These are phyloP conservation scores for Laticauda colubrina DNA, from an alignment of 2,113 vertebrate species.

Conservation along the genomic window DNA sequence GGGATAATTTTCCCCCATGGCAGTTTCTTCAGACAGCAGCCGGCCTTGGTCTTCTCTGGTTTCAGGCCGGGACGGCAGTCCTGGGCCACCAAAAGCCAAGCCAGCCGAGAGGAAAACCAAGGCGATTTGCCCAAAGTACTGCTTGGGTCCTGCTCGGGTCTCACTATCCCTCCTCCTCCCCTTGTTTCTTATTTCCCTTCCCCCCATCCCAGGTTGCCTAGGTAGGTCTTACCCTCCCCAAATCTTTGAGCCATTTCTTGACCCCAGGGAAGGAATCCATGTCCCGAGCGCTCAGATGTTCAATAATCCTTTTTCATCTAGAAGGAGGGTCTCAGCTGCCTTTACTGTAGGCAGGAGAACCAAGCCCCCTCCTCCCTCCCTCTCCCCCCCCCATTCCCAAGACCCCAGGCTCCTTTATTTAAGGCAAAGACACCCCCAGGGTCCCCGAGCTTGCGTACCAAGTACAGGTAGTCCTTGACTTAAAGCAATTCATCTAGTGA, in stretches of 20 bases:
- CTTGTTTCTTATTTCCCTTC: background rate
- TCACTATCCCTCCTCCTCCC: background rate
- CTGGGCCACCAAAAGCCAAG: background rate
- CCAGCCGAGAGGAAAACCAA: background rate
- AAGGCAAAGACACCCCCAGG: background rate
- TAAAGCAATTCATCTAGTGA: no score
- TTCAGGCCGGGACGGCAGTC: background rate
- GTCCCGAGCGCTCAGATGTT: background rate
- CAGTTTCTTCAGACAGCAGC: background rate
- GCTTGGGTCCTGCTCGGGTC: background rate
- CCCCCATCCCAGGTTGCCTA: background rate
- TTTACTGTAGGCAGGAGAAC: background rate
- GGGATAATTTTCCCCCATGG: background rate
- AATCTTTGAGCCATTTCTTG: background rate
- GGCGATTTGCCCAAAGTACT: background rate
- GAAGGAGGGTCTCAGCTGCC: no score
- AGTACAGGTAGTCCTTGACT: no score
- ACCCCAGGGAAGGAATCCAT: background rate
- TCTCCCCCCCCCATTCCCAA: no score
- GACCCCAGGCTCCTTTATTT: background rate
- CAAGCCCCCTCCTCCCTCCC: background rate
- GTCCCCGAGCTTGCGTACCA: no score
- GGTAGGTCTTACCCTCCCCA: background rate
- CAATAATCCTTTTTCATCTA: background rate
- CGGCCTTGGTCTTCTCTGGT: background rate